phyloP scores from a whole-genome alignment of 2,797 vertebrate genomes.

The Mus minutoides region DNA sequence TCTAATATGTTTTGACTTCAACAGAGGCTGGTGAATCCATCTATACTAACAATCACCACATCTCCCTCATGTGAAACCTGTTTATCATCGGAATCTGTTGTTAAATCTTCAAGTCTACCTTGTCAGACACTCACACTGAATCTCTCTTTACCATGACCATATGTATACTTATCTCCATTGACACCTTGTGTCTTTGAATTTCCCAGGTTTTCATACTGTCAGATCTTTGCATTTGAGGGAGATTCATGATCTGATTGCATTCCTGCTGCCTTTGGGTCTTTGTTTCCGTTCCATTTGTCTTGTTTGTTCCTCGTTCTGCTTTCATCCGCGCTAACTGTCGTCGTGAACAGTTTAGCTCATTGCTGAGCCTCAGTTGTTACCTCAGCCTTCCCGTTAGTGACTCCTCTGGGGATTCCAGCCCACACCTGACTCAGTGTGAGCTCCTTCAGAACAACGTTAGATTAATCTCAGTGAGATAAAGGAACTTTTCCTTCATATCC shows the following conservation, averaged over 20 bases:
- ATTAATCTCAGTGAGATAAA: slow-evolving; percentile 2
- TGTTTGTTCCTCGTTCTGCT: not conserved
- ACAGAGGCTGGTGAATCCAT: not conserved
- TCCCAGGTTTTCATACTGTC: not conserved
- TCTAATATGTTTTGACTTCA: not conserved
- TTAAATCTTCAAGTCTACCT: not conserved
- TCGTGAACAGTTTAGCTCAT: not conserved
- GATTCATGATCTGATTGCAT: not conserved
- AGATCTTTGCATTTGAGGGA: not conserved
- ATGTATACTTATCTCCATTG: not conserved
- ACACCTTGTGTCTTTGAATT: not conserved
- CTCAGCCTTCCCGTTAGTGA: slow-evolving; percentile 11
- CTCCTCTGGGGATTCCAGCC: slow-evolving; percentile 8
- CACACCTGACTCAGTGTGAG: slow-evolving; percentile 10
- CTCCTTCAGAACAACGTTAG: not conserved
- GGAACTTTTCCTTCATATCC: not conserved
- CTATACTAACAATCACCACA: not conserved
- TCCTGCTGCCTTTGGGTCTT: not conserved
- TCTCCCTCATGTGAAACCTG: not conserved
- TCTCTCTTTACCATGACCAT: not conserved
- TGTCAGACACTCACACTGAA: not conserved
- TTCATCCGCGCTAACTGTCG: slow-evolving; percentile 37
- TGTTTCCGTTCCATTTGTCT: not conserved
- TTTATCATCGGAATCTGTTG: not conserved
- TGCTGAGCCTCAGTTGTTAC: not conserved